Conservation (phyloP, 2,888 invertebrate species). For the Synergus umbraculus region DNA sequence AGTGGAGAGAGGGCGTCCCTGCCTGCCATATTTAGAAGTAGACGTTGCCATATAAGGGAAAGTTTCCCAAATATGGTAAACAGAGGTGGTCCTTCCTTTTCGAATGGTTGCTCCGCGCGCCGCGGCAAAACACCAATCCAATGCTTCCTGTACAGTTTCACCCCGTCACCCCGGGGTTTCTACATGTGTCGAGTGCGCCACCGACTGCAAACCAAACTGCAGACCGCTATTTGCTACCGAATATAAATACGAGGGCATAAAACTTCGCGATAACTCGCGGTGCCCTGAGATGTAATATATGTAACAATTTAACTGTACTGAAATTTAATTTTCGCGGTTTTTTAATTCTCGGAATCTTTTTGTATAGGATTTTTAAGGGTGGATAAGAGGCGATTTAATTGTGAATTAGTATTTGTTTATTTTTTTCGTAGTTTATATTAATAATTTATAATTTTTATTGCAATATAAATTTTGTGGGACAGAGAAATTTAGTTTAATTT, state of each 20-base stretch:
- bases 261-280: neutral
- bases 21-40: conserved; percentile 89
- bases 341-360: too few species aligned
- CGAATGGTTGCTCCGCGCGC: conserved; percentile 73
- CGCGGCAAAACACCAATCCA: conserved; percentile 74
- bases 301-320: neutral
- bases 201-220: neutral
- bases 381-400: too few species aligned
- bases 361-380: too few species aligned
- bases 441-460: too few species aligned
- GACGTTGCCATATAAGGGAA: conserved; percentile 90
- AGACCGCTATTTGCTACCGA: conserved; percentile 56
- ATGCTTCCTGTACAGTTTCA: conserved; percentile 74
- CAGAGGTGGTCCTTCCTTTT: conserved; percentile 85
- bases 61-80: conserved; percentile 89
- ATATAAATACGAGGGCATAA: conserved; percentile 54
- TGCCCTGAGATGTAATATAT: neutral
- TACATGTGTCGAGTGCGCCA: conserved; percentile 48
- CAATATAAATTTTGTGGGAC: too few species aligned
- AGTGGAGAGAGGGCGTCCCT: conserved; percentile 84
- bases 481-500: too few species aligned
- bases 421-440: too few species aligned
- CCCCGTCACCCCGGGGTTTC: conserved; percentile 57
- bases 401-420: too few species aligned
- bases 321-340: neutral